Base-by-base conservation (phyloP, 2,113 vertebrate genomes). In the Lophochroa leadbeateri region DNA sequence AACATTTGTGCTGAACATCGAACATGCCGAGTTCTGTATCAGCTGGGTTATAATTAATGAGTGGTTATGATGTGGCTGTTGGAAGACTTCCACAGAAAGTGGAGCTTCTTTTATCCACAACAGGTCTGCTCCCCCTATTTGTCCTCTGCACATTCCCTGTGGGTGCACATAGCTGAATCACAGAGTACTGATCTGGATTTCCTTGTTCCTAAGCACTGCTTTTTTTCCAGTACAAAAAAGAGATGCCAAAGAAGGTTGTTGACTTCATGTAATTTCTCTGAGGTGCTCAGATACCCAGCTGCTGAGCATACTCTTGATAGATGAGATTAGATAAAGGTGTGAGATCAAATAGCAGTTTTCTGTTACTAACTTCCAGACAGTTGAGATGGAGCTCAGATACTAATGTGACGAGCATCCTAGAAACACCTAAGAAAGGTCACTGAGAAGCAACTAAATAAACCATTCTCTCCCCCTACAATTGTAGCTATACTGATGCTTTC, bases 331-430 rank as follows among this genome's bases (percentile, higher is more conserved):
- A 97, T 96, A 95, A 95, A 88, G 75, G 41, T 86, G 90, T 60
- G 91, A 97, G 96, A 96, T 97, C 97, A 97, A 95, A 94, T 97
- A 94, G 74, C 97, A 90, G 94, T 96, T 95, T 96, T 97, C 96
- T 96, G 92, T 96, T 97, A 95, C 96, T 89, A 46, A 71, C 89
- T 95, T 97, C 89, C 94, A 97, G 97, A 96, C 93, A 94, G 94
- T 35, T 96, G 89, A 97, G 93, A 93, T 89, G 84, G 67, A 97
- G 87, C 87, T 96, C 90, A 93, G 93, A 96, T 92, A 88, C 72
- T 81, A 80, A 85, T 90, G 92, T 68, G 80, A 96, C 94, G 93
- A 90, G 84, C 87, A 95, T 88, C 81, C 87, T 87, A 87, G 82
- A 91, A 97, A 96, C 87, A 93, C 76, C 85, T 94, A 94, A 91